A percentile compares a stretch with the other conserved stretches of the same genome.
These are phyloP conservation scores for Prosopocoilus inquinatus DNA, from an alignment of 2,888 invertebrate species.

Conservation along the genomic window DNA sequence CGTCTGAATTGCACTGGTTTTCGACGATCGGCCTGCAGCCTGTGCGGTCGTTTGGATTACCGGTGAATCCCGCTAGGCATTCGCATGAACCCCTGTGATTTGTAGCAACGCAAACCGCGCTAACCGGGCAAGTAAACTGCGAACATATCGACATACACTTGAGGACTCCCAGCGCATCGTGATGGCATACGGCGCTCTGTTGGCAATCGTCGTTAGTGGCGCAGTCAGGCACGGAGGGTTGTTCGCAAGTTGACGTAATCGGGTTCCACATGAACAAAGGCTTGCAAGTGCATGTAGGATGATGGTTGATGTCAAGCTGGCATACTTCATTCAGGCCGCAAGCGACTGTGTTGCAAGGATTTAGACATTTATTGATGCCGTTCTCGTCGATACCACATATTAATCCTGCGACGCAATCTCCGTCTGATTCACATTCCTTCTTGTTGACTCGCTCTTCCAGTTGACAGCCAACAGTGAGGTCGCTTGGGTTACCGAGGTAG, in stretches of 20 bases:
- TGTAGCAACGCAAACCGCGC: conserved; percentile 75
- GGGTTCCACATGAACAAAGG: conserved; percentile 82
- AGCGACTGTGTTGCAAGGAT: conserved; percentile 76
- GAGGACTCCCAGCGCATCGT: conserved; percentile 81
- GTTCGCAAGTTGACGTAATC: conserved; percentile 75
- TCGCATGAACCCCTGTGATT: conserved; percentile 78
- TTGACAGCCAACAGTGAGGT: conserved; percentile 76
- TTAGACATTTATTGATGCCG: conserved; percentile 68
- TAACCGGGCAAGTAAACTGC: conserved; percentile 79
- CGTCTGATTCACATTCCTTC: conserved; percentile 65
- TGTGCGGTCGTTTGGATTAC: conserved; percentile 86
- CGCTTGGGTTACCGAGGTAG: conserved; percentile 78
- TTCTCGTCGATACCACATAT: conserved; percentile 66
- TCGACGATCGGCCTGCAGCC: conserved; percentile 75
- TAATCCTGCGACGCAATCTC: conserved; percentile 70
- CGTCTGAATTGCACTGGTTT: conserved; percentile 76
- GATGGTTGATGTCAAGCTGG: conserved; percentile 62
- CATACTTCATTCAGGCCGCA: conserved; percentile 84
- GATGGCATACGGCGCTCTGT: conserved; percentile 68
- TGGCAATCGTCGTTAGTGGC: conserved; percentile 68
- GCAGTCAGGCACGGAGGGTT: conserved; percentile 84
- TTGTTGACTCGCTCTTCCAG: conserved; percentile 60
- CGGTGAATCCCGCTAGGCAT: conserved; percentile 78
- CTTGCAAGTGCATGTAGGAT: conserved; percentile 77
- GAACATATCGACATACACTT: conserved; percentile 78